These are phyloP conservation scores for Apamea monoglypha DNA, from an alignment of 2,888 invertebrate species.

Conservation along the genomic window DNA sequence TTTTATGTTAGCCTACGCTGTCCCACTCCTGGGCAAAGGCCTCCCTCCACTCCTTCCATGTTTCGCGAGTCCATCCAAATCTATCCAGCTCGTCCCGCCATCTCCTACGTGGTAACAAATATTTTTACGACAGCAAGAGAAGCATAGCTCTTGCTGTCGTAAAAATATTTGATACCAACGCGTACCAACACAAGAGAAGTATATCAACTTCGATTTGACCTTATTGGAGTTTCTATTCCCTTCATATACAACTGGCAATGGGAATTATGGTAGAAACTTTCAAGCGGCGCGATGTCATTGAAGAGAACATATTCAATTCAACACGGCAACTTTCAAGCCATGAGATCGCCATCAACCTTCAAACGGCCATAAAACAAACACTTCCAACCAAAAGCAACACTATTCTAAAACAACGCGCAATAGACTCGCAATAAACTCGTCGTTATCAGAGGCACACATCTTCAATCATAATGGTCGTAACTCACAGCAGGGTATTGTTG, in stretches of 20 bases:
- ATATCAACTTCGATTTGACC: no score
- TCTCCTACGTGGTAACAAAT: no score
- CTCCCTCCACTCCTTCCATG: no score
- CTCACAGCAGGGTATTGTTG: slow-evolving; percentile 52
- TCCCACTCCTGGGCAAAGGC: no score
- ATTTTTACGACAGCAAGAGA: no score
- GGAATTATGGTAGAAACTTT: background rate
- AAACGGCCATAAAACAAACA: slow-evolving; percentile 43
- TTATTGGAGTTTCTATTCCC: background rate
- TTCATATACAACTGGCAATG: slow-evolving; percentile 1
- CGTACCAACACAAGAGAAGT: no score
- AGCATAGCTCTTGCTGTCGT: no score
- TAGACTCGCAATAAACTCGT: slow-evolving; percentile 25
- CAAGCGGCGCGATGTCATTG: slow-evolving; percentile 9
- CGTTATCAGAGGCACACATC: slow-evolving; percentile 53
- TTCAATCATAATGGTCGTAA: slow-evolving; percentile 46
- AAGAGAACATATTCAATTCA: slow-evolving; percentile 6
- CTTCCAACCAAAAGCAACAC: slow-evolving; percentile 22
- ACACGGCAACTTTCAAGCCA: slow-evolving; percentile 45
- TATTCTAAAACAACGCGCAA: slow-evolving; percentile 31
- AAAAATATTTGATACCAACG: no score
- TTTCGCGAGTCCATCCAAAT: no score
- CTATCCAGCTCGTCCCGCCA: no score
- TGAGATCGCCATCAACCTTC: slow-evolving; percentile 51
- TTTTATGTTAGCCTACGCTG: no score